Base-by-base conservation (phyloP, 2,888 invertebrate genomes). In the Amorpha juglandis region DNA sequence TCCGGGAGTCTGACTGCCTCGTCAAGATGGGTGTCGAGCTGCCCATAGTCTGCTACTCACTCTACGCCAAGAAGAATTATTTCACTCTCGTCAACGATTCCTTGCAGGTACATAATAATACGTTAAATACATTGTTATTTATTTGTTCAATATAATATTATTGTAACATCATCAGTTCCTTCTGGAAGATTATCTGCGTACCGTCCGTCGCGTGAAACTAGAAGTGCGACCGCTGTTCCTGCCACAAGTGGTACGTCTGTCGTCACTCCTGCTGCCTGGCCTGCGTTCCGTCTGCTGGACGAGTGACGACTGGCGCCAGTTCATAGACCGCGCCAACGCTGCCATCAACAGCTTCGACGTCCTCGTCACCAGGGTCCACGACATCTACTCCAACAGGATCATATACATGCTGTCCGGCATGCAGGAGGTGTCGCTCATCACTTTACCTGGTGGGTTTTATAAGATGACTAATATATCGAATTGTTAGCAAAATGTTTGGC, bases 171-270 rank as follows among this genome's bases (percentile, higher is more conserved):
- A 63, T 19, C 89, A 97, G 96, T 95, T 97, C 81, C 94, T 98
- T 53, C 94, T 98, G 67, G 96, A 97, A 81, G 96, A 97, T 84
- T 97, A 97, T 77, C 89, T 96, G 45, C 91, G 94, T 62, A 96
- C 96, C 1, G 96, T 97, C 0, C 94, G 95, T 65, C 95, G 95
- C 42, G 97, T 98, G 0, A 97, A 98, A 80, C 89, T 96, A 55
- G 98, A 98, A 90, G 97, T 98, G 16, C 95, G 98, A n/a, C 97
- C 98, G 27, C 92, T 99, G 63, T 96, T 99, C 82, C 94, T 98
- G 45, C 98, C 98, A 0, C 98, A 98, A 92, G 94, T 98, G 70
- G 96, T 97, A 35, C 95, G 96, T 33, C 94, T 99, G 14, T 97
- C 98, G 2, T 96, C 96, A 11, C 95, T 97, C 72, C 91, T 99